These are phyloP conservation scores for Apis cerana DNA, from an alignment of 1,140 invertebrate genomes.

Conservation along the genomic window DNA sequence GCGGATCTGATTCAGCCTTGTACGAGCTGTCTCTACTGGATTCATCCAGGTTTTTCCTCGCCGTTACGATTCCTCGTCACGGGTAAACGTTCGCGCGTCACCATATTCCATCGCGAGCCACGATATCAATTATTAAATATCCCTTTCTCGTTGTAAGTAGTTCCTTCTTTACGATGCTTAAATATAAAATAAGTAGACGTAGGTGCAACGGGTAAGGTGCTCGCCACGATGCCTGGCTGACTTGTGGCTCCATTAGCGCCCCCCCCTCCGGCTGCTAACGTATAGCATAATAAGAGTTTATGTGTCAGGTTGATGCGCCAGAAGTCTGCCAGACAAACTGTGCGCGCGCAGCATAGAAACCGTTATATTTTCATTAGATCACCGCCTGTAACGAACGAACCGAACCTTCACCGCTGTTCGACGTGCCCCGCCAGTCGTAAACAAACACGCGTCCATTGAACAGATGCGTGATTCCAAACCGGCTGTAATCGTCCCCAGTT, in stretches of 20 bases:
- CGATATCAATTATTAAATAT: slow-evolving; percentile 75
- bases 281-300: slow-evolving; percentile 82
- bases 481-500: too few species aligned
- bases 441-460: too few species aligned
- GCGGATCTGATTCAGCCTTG: too few species aligned
- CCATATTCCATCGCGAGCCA: slow-evolving; percentile 28
- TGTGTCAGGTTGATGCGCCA: slow-evolving; percentile 81
- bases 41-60: too few species aligned
- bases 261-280: slow-evolving; percentile 72
- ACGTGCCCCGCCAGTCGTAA: too few species aligned
- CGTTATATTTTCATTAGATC: slow-evolving; percentile 81
- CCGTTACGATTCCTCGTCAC: not conserved
- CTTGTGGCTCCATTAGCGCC: slow-evolving; percentile 81
- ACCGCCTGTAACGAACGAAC: slow-evolving; percentile 61
- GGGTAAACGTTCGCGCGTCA: slow-evolving; percentile 52
- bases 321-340: slow-evolving; percentile 80
- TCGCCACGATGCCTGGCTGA: slow-evolving; percentile 73
- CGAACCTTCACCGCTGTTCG: too few species aligned
- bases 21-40: too few species aligned
- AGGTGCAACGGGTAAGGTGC: slow-evolving; percentile 69
- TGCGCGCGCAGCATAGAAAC: slow-evolving; percentile 74
- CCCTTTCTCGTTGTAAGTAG: slow-evolving; percentile 76
- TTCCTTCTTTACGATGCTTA: slow-evolving; percentile 80
- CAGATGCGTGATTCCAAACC: too few species aligned
- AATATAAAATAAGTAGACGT: slow-evolving; percentile 81